Evolutionary conservation across 2,113 vertebrate genomes (phyloP), one percentile per base, ranked within the genome.

Genomic region (Dunckerocampus dactyliophorus): DNA sequence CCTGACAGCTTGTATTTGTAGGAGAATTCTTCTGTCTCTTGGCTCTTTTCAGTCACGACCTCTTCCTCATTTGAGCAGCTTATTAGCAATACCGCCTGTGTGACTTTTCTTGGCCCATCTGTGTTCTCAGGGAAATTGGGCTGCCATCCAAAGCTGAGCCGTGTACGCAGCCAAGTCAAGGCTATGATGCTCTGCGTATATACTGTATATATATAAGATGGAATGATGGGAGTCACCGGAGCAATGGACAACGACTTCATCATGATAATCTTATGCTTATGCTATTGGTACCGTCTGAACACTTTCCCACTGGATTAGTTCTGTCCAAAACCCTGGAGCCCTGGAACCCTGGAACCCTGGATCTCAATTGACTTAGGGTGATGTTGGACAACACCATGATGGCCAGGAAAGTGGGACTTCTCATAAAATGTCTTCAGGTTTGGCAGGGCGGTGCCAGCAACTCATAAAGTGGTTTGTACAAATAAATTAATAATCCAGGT

Each of bases 51-150:
- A 43, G 65, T 65, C 72, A 69, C 17, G 2, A 76, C 82, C 82
- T 78, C 59, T 61, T 46, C 37, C 49, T 81, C 54, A 57, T 76
- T 62, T 62, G 55, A 68, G 60, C 53, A 58, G 69, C 76, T 80
- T 74, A 81, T 79, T 82, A 77, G 65, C 75, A 71, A 52, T 63
- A 61, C 61, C 60, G 71, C 80, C 77, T 83, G 77, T 64, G 71
- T 63, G 75, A 69, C 65, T 75, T 72, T 60, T 53, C 64, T 67
- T 42, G 55, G 37, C 9, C 80, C 75, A 81, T 82, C 82, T 79
- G 75, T 60, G 72, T 56, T 60, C 64, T 71, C 55, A 6, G 17
- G 48, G 52, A 61, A 63, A 48, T 58, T 68, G 82, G 72, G 67
- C 59, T 19, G 45, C 24, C n/a, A 69, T 72, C 82, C 76, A n/a